phyloP scores from a whole-genome alignment of 2,113 vertebrate genomes.

The Lagopus leucura region DNA sequence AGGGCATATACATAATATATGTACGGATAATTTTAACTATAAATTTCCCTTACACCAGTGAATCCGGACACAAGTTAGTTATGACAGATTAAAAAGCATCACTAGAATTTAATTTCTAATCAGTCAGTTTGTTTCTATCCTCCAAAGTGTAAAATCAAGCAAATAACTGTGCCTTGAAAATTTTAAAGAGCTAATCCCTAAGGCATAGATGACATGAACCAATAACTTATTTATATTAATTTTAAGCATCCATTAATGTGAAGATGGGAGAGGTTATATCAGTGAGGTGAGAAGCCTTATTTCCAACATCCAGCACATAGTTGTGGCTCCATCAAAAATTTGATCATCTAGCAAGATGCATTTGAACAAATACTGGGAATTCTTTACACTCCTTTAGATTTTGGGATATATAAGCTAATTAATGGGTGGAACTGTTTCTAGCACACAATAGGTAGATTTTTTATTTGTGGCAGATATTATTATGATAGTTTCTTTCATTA shows the following conservation, averaged over 20 bases:
- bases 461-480: slow-evolving; percentile 64
- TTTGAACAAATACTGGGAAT: background rate
- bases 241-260: background rate
- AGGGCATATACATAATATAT: background rate
- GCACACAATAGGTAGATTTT: slow-evolving; percentile 44
- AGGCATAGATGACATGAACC: background rate
- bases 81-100: background rate
- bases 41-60: background rate
- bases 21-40: background rate
- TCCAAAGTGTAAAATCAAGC: background rate
- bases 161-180: background rate
- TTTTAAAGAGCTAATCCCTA: background rate
- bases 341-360: background rate
- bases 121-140: background rate
- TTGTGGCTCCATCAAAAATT: background rate
- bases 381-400: slow-evolving; percentile 8
- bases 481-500: slow-evolving; percentile 64
- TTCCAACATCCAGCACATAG: background rate
- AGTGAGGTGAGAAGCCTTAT: background rate
- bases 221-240: background rate
- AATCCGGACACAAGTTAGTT: background rate
- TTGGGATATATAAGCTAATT: slow-evolving; percentile 2
- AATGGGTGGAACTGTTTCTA: slow-evolving; percentile 3
- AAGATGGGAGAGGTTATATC: background rate
- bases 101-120: background rate